Base-by-base conservation (phyloP, 2,888 invertebrate genomes). In the Drosophila prostipennis region DNA sequence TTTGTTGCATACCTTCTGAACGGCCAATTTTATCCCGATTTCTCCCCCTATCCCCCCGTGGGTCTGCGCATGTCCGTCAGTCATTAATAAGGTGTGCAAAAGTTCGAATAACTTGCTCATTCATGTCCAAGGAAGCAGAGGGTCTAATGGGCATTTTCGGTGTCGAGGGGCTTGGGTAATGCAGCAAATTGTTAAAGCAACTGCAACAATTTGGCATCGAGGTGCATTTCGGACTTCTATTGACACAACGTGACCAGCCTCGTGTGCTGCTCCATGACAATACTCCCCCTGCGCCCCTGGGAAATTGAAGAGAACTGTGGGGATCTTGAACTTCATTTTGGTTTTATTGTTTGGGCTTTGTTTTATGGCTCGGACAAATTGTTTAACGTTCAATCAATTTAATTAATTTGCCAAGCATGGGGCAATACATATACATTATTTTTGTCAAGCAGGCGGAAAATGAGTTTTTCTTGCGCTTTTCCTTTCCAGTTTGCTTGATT, bases 221-320 rank as follows among this genome's bases (percentile, higher is more conserved):
- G 82, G 74, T 88, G 88, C 79, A 86, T 76, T 80, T 77, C 51
- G 49, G 48, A 64, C 60, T 64, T 74, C 77, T 84, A 86, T 84
- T 84, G 84, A 88, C 87, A 76, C 87, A 75, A 88, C 84, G 84
- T 84, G 84, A 80, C 84, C 84, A 69, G 67, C 74, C 42, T 43
- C 46, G 39, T 7, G 11, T 40, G 49, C 43, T 7, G 32, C 19
- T 26, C 10, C 43, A 6, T 14, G n/a, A 7, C 29, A 36, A 14
- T 10, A 5, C 13, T 46, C n/a, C 11, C 29, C 14, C 23, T 14
- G 16, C 19, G 8, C 48, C 46, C 48, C 45, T 37, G 46, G 29
- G 39, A 46, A 61, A 45, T 23, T 46, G 16, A 39, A 34, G 61
- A 56, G 51, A 61, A 11, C 26, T 39, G 37, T 13, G 52, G 56